Evolutionary conservation across 1,140 invertebrate genomes (phyloP).

Genomic region (Drosophila paulistorum): DNA sequence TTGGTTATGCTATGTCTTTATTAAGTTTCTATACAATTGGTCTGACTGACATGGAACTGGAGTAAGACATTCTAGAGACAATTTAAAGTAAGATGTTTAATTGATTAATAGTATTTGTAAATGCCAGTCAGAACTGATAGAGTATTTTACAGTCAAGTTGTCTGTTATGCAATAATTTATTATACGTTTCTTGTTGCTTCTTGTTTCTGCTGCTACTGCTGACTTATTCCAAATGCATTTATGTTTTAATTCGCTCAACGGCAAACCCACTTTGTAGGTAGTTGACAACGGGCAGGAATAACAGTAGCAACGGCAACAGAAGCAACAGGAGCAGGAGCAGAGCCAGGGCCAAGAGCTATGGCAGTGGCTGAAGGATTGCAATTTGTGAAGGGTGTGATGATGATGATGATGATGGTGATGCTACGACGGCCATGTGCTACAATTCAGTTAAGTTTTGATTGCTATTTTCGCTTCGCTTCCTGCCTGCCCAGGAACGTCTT

Average conservation of each 20-base stretch:
- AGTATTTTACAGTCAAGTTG: not conserved
- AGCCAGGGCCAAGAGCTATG: too few species aligned
- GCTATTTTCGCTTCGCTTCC: constrained; percentile 80
- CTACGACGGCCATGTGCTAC: constrained; percentile 60
- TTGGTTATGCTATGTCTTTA: not conserved
- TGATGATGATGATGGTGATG: not conserved
- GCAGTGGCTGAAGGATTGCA: too few species aligned
- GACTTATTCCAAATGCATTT: constrained; percentile 66
- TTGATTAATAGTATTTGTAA: too few species aligned
- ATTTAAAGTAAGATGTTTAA: too few species aligned
- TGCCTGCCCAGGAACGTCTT: constrained; percentile 54
- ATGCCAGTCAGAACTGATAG: not conserved
- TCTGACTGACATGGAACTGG: too few species aligned
- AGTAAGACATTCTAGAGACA: too few species aligned
- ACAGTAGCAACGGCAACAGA: not conserved
- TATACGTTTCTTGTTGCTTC: constrained; percentile 13
- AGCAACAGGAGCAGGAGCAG: not conserved
- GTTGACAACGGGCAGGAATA: not conserved
- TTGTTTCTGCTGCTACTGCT: constrained; percentile 12
- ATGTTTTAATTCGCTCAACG: constrained; percentile 74
- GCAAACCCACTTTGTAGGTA: constrained; percentile 45
- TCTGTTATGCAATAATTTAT: not conserved
- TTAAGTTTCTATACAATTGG: too few species aligned
- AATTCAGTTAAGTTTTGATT: constrained; percentile 81
- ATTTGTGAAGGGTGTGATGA: not conserved